phyloP scores from a whole-genome alignment of 2,113 vertebrate species.

The human region GRCh38 chrX:143854501-143855000 shows the following conservation, averaged over 20 bases:
- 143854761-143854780: background rate
- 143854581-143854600: background rate
- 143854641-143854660: background rate
- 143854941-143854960: background rate
- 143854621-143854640: background rate
- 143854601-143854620: background rate
- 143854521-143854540: background rate
- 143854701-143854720: background rate
- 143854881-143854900: background rate
- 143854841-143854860: background rate
- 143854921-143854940: background rate
- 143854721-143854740: background rate
- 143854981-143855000: background rate
- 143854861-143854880: background rate
- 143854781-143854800: background rate
- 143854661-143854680: background rate
- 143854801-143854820: background rate
- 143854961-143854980: background rate
- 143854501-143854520: background rate
- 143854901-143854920: constrained; percentile 22
- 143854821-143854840: constrained; percentile 29
- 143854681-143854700: background rate
- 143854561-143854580: background rate
- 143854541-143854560: background rate
- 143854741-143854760: background rate